Base-by-base conservation (phyloP, 2,113 vertebrate species). In the Vulpes ferrilata region DNA sequence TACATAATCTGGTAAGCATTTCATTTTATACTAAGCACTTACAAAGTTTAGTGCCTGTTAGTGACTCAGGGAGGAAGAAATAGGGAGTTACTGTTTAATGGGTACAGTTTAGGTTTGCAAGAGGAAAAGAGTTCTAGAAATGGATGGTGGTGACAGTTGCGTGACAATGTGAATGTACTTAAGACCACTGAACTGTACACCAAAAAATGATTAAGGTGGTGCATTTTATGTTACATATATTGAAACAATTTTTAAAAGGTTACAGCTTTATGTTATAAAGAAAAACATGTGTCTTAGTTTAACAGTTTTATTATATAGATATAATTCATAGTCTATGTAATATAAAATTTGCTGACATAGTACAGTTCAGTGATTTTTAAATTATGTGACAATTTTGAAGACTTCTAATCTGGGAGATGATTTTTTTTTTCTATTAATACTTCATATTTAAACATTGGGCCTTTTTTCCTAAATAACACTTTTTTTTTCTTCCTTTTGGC, bases 1-100 rank as follows among this genome's bases (percentile, higher is more conserved):
- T 99, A 98, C 99, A 99, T 99, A 99, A 99, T 98, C 99, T 99
- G 99, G 99, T 99, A 98, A 99, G 99, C 99, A 71, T 51, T 64
- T 53, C 85, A 7, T 87, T 43, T 82, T 81, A 53, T 32, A 62
- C 51, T 20, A 51, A 83, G 60, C 51, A 62, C 62, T 17, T 20
- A 64, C 22, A 96, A 48, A 22, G 3, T 84, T 86, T 69, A 95
- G 12, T 88, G 35, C 13, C 90, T 85, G 38, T 43, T 35, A 81
- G 9, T 32, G n/a, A n/a, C 59, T 87, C 20, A 15, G 30, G 35
- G 6, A 27, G 43, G 17, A 60, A 88, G 19, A 43, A 93, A 48
- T 51, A 10, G 35, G 30, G 25, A 35, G 11, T 93, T 95, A 23
- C 10, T 83, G 3, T 93, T 90, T 76, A 80, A 62, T 83, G 55